Conservation (phyloP, 2,888 invertebrate species). For the Heliconius ismenius region DNA sequence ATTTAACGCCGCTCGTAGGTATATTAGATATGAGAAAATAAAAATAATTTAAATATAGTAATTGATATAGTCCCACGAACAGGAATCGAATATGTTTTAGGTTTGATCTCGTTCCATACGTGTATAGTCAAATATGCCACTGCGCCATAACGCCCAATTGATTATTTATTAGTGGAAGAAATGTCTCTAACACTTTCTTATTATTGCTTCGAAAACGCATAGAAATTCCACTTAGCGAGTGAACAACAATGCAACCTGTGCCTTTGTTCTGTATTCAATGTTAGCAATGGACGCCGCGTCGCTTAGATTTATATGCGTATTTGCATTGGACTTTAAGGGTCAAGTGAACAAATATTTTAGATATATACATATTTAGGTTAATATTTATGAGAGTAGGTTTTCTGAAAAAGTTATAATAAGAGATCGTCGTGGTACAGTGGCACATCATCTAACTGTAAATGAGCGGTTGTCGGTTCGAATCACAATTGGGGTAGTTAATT, state of each 20-base stretch:
- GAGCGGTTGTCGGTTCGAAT: background rate
- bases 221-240: slow-evolving; percentile 18
- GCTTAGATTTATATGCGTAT: slow-evolving; percentile 18
- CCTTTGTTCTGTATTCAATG: slow-evolving; percentile 26
- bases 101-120: background rate
- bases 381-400: background rate
- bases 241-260: slow-evolving; percentile 21
- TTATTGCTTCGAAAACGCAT: slow-evolving; percentile 17
- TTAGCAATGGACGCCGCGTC: slow-evolving; percentile 11
- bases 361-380: background rate
- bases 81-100: no score
- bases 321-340: slow-evolving; percentile 13
- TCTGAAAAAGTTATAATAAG: background rate
- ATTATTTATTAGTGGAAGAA: background rate
- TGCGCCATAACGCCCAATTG: background rate
- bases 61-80: no score
- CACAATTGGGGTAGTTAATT: background rate
- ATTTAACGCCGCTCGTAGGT: no score
- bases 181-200: slow-evolving; percentile 18
- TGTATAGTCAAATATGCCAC: background rate
- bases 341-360: background rate
- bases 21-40: no score
- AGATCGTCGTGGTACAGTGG: no score
- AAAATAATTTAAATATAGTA: no score
- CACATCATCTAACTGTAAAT: background rate